Evolutionary conservation across 2,113 vertebrate species (phyloP).

Genomic region (Megalops atlanticus): DNA sequence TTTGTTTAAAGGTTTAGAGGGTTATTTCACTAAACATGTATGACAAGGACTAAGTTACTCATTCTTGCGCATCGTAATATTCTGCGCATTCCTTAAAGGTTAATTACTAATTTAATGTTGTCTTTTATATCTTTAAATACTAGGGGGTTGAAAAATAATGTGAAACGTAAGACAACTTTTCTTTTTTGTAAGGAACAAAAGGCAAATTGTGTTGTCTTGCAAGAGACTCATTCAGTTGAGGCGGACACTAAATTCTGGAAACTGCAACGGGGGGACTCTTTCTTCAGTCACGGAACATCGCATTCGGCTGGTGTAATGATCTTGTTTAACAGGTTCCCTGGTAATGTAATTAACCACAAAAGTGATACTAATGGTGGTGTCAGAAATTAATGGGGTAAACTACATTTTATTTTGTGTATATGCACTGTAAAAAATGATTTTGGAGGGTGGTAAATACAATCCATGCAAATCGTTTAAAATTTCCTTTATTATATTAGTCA

Average conservation of each 20-base stretch:
- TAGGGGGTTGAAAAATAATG: slow-evolving; percentile 29
- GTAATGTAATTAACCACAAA: slow-evolving; percentile 17
- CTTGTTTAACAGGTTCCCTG: slow-evolving; percentile 33
- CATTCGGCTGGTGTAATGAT: slow-evolving; percentile 26
- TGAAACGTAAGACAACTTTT: slow-evolving; percentile 35
- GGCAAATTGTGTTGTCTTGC: background rate
- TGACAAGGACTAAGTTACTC: slow-evolving; percentile 22
- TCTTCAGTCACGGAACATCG: slow-evolving; percentile 1
- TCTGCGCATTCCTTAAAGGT: slow-evolving; percentile 8
- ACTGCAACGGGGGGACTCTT: slow-evolving; percentile 16
- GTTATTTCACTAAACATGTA: slow-evolving; percentile 11
- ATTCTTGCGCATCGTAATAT: slow-evolving; percentile 19
- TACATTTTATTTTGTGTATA: slow-evolving; percentile 23
- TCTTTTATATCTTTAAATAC: slow-evolving; percentile 34
- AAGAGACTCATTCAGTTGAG: background rate
- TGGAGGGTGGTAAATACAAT: too few species aligned
- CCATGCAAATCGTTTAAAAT: too few species aligned
- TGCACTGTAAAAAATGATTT: too few species aligned
- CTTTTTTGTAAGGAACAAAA: slow-evolving; percentile 34
- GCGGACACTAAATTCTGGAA: slow-evolving; percentile 8
- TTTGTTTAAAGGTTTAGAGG: background rate
- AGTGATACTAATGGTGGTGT: slow-evolving; percentile 12
- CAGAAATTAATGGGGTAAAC: slow-evolving; percentile 11
- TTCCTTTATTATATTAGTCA: too few species aligned
- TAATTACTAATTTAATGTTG: slow-evolving; percentile 8